Evolutionary conservation across 2,797 vertebrate species (phyloP).

Genomic region (Merluccius polli): DNA sequence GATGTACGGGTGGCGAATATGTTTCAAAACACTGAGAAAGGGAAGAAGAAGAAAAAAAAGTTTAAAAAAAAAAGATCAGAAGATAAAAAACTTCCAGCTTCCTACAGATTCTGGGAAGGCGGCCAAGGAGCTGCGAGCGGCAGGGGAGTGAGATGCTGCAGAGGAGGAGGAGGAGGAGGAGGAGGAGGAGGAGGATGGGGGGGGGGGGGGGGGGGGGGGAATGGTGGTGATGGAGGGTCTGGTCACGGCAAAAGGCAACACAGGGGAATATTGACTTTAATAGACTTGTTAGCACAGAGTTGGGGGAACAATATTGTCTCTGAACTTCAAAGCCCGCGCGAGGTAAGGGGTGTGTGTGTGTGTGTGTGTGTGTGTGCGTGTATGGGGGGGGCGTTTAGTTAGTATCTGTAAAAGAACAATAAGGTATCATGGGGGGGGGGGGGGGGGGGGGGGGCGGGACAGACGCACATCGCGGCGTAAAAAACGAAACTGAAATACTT

Average conservation of each 20-base stretch:
- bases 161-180: too few relatives aligned
- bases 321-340: conserved; percentile 43
- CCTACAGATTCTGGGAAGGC: conserved; percentile 19
- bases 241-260: conserved; percentile 21
- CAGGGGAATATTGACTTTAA: conserved; percentile 47
- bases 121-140: conserved; percentile 5
- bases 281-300: conserved; percentile 49
- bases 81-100: conserved; percentile 13
- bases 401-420: too few relatives aligned
- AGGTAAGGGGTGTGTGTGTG: neutral
- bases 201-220: neutral
- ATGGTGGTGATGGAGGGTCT: neutral
- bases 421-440: too few relatives aligned
- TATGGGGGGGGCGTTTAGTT: too few relatives aligned
- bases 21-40: neutral
- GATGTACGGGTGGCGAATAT: neutral
- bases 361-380: neutral
- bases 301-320: conserved; percentile 57
- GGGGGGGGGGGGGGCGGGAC: neutral
- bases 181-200: too few relatives aligned
- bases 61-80: neutral
- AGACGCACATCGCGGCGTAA: neutral
- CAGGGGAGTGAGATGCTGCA: neutral
- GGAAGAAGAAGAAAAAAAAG: neutral
- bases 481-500: neutral